phyloP scores from a whole-genome alignment of 2,797 vertebrate genomes.

The Sebastes iracundus region DNA sequence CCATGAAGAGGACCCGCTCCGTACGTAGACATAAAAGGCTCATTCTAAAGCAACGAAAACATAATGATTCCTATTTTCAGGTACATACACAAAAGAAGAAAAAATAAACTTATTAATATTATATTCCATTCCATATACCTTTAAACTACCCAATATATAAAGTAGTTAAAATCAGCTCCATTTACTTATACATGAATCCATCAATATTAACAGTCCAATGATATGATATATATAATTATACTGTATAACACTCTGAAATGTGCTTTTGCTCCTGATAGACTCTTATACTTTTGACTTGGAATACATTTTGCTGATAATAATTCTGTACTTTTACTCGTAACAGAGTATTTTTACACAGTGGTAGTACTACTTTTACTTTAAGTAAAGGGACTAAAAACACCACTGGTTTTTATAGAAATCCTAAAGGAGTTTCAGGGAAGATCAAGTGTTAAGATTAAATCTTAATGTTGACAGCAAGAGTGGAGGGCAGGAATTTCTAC shows the following conservation, averaged over 20 bases:
- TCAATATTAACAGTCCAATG: not conserved
- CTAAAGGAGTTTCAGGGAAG: not conserved
- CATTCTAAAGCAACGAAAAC: accelerated
- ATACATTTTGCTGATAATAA: not conserved
- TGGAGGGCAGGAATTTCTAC: not conserved
- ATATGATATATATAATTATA: not conserved
- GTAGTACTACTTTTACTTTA: not conserved
- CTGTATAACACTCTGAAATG: not conserved
- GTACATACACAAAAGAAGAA: no score
- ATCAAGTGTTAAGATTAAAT: not conserved
- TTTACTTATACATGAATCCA: not conserved
- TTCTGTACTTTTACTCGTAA: not conserved
- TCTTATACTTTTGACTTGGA: not conserved
- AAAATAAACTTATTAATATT: accelerated
- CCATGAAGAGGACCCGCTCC: accelerated
- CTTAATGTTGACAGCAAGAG: no score
- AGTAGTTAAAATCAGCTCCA: not conserved
- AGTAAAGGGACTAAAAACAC: not conserved
- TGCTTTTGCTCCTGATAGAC: not conserved
- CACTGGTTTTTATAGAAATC: not conserved
- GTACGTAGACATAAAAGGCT: no score
- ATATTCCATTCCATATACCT: no score
- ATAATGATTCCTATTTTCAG: no score
- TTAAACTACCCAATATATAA: not conserved
- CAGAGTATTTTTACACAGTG: no score